Conservation (phyloP, 1,140 invertebrate species). For the Contarinia nasturtii region DNA sequence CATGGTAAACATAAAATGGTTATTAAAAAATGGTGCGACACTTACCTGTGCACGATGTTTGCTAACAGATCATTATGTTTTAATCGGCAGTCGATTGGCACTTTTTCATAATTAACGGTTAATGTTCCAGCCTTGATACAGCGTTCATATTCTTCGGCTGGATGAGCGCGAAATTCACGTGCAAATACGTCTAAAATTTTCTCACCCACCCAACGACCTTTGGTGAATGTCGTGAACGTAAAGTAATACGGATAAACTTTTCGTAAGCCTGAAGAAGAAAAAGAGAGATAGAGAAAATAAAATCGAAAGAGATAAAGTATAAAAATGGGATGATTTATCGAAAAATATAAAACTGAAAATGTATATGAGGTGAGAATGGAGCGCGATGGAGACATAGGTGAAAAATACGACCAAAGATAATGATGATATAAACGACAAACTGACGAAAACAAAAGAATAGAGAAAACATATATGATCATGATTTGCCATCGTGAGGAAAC, state of each 20-base stretch:
- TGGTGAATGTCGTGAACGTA: conserved; percentile 91
- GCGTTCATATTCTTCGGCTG: conserved; percentile 76
- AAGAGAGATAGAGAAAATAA: not conserved
- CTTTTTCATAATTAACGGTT: conserved; percentile 87
- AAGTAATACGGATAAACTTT: conserved; percentile 99
- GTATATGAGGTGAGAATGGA: too few species aligned
- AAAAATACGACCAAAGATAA: not conserved
- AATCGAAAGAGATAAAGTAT: too few species aligned
- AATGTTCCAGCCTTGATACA: conserved; percentile 79
- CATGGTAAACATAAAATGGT: too few species aligned
- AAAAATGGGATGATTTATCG: too few species aligned
- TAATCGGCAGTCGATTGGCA: conserved; percentile 77
- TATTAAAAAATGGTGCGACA: too few species aligned
- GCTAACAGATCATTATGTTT: conserved; percentile 88
- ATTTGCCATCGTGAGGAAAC: too few species aligned
- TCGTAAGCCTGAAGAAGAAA: conserved; percentile 55
- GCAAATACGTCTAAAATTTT: conserved; percentile 87
- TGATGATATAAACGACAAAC: not conserved
- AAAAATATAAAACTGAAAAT: too few species aligned
- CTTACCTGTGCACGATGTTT: conserved; percentile 86
- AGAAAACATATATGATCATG: not conserved
- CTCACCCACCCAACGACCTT: conserved; percentile 92
- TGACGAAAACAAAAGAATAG: not conserved
- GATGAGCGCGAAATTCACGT: conserved; percentile 82
- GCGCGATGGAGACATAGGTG: too few species aligned